A percentile compares a stretch with the other conserved stretches of the same genome.
phyloP scores from a whole-genome alignment of 2,888 invertebrate genomes.

The Achlya flavicornis region DNA sequence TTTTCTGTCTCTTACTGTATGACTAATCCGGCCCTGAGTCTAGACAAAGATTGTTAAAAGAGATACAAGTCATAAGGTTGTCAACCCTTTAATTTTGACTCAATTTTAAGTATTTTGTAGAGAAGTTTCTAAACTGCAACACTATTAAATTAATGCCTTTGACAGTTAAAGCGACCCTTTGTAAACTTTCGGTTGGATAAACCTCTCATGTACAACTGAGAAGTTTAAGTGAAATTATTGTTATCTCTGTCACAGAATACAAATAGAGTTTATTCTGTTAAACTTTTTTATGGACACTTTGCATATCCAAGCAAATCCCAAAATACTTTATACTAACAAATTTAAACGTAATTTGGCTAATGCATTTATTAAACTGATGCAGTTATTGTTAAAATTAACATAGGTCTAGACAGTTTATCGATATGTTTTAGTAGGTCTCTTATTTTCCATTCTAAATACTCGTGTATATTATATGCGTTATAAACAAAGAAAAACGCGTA shows the following conservation, averaged over 20 bases:
- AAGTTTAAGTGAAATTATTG: not conserved
- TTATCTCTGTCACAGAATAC: not conserved
- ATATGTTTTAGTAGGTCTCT: too few relatives aligned
- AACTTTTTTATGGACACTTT: not conserved
- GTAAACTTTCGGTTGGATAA: not conserved
- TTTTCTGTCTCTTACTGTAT: too few relatives aligned
- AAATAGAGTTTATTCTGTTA: not conserved
- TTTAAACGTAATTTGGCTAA: not conserved
- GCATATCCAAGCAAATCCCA: not conserved
- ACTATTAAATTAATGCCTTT: not conserved
- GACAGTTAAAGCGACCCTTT: constrained; percentile 5
- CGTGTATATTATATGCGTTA: too few relatives aligned
- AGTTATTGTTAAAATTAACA: not conserved
- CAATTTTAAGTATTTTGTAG: not conserved
- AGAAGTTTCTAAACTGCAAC: not conserved
- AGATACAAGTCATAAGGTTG: not conserved
- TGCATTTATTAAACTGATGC: not conserved
- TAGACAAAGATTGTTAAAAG: not conserved
- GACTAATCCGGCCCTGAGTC: not conserved
- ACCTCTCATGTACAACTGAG: not conserved
- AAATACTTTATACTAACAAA: not conserved
- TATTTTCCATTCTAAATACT: too few relatives aligned
- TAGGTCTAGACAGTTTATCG: too few relatives aligned
- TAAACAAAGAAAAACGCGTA: too few relatives aligned
- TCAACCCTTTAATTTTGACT: not conserved